phyloP scores from a whole-genome alignment of 2,113 vertebrate species.

The Pseudois nayaur region DNA sequence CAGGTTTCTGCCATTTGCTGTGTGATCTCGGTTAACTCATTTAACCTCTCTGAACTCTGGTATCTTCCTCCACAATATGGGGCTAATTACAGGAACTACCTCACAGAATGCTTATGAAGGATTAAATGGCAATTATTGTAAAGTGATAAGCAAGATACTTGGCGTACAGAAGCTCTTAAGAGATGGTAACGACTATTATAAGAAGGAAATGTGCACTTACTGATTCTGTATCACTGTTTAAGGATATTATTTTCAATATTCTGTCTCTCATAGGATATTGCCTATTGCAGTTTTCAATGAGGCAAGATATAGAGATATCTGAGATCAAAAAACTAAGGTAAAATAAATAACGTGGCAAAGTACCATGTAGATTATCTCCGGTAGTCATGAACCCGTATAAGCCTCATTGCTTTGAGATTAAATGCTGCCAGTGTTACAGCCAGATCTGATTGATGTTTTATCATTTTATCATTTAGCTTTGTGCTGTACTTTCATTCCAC shows the following conservation, averaged over 20 bases:
- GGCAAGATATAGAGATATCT: not conserved
- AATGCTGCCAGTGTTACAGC: not conserved
- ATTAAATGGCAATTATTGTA: slow-evolving; percentile 7
- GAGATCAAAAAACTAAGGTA: not conserved
- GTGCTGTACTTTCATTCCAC: not conserved
- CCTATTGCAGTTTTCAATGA: not conserved
- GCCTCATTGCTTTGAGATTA: not conserved
- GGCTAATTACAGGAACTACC: not conserved
- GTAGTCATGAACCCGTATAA: not conserved
- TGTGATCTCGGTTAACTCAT: not conserved
- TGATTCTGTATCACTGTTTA: not conserved
- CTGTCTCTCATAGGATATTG: not conserved
- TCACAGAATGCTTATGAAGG: not conserved
- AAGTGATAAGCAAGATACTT: not conserved
- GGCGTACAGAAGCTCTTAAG: not conserved
- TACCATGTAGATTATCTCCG: not conserved
- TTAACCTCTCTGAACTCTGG: not conserved
- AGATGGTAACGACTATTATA: not conserved
- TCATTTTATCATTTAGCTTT: slow-evolving; percentile 26
- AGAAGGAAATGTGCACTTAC: not conserved
- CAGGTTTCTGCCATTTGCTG: slow-evolving; percentile 11
- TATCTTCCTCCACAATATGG: not conserved
- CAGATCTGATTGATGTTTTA: not conserved
- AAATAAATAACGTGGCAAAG: not conserved
- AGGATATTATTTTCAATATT: not conserved